Evolutionary conservation across 2,888 invertebrate species (phyloP), one percentile per base, ranked within the genome.

Genomic region (Drosophila cognata): DNA sequence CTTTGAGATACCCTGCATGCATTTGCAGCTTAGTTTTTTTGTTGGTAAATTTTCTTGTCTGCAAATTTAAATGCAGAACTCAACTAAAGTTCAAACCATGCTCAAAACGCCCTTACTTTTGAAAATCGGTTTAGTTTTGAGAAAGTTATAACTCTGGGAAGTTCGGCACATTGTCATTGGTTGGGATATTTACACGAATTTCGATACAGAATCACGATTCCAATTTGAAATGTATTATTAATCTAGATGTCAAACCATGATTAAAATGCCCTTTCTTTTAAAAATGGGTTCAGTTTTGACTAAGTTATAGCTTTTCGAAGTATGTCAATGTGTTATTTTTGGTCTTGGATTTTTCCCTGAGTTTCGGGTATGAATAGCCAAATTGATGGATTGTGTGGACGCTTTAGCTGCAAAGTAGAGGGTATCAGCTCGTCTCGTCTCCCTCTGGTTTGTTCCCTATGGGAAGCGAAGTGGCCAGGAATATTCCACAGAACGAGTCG

Each of bases 1-100:
- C 56, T 48, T 10, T n/a, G 0, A n/a, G 29, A 79, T 74, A 29
- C 79, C 13, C 79, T 74, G n/a, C 21, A 52, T 0, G 21, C 43
- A 36, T n/a, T 48, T 38, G 11, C 25, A 29, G 16, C n/a, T 21
- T 4, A 13, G 21, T 46, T 46, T 13, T 43, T 6, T n/a, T 11
- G 21, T 43, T 38, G 38, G 4, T 21, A 13, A 21, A 21, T 21
- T 46, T 46, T 13, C 4, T n/a, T n/a, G 21, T 7, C 21, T 46
- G 1, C 10, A 7, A 13, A 46, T 8, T 13, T 29, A 33, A 13
- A 21, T 33, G 21, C 18, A 13, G 16, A n/a, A 21, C 33, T 31
- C 13, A 16, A 21, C 1, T 18, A 5, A 16, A 8, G 16, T 4
- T 28, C n/a, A 43, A 43, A 43, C n/a, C n/a, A 43, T 21, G n/a